Base-by-base conservation (phyloP, 2,888 invertebrate species). In the Octodonta nipae region DNA sequence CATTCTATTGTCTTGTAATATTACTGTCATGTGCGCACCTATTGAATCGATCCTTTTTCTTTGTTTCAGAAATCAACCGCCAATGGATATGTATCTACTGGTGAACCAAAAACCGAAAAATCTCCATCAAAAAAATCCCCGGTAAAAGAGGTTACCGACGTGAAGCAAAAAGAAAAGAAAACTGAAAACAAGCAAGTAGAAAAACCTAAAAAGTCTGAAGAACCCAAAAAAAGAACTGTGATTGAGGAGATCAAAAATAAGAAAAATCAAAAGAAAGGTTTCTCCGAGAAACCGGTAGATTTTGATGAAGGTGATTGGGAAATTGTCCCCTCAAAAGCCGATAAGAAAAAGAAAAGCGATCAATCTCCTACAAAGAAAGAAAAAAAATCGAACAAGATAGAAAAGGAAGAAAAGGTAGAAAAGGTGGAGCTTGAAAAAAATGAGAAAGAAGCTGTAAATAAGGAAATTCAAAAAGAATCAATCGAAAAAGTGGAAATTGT, bases 221-320 rank as follows among this genome's bases (percentile, higher is more conserved):
- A 36, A 3, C 36, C 43, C 15, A 50, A 42, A 33, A 41, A 32
- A 22, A 11, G n/a, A 22, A 4, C 11, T 22, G 22, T 11, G 4
- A 28, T 27, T 13, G 33, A 31, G 25, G 20, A 13, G 10, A 28
- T 17, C n/a, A 35, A 32, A 17, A 60, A 57, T 27, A 62, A 63
- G 40, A 64, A 63, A 36, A 71, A 68, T 45, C 44, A 51, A 12
- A 65, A 64, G 60, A 74, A 61, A 52, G 55, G 54, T 2, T 6
- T 20, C 13, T 26, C 67, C 39, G 76, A 77, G 46, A 80, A 80
- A 54, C 78, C 79, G 6, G 68, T 71, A 26, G 78, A 78, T 49
- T 78, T 71, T 60, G 79, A 80, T 58, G 79, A 80, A 46, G 80
- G 76, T 26, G 70, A 74, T 30, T 83, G 83, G 83, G 75, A 81